Evolutionary conservation across 2,797 vertebrate species (phyloP), one percentile per base, ranked within the genome.

Genomic region (Sandelia bainsii): DNA sequence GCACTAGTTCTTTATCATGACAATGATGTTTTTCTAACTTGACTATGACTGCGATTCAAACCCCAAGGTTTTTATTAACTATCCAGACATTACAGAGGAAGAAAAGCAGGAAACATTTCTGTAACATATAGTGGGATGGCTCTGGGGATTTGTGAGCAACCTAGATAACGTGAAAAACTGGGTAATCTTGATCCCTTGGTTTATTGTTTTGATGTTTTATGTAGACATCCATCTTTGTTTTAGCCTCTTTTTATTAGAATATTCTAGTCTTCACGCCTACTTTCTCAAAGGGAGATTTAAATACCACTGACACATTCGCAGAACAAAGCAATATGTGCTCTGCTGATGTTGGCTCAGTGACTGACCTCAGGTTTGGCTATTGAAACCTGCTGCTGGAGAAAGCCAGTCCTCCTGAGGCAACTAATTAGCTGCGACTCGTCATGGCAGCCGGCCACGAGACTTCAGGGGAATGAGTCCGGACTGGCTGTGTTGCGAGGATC

Each of bases 391-490:
- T 66, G 72, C 66, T 54, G 49, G 2, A 80, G 73, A 54, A 73
- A 76, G 42, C 70, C 51, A 49, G 12, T 54, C 44, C 79, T 70
- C 82, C 62, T 0, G 61, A 72, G 72, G 67, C 37, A 61, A 7
- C 76, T 82, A 78, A 87, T 81, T 84, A 77, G 72, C 77, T 72
- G 74, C 29, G 81, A 81, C 77, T 90, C 5, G 63, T 56, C 79
- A 65, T 80, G 84, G 84, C 85, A 83, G 79, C 79, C 14, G 8
- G 67, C 79, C 76, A 72, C 6, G 11, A 72, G 61, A 74, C 77
- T 83, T 81, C 45, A 66, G 80, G 78, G 69, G 58, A 78, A 85
- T 87, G 73, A 71, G 60, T 86, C 57, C 60, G 23, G 50, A 83
- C 65, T 64, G 82, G 51, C 71, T 69, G 52, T 72, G 67, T 56